phyloP scores from a whole-genome alignment of 2,797 vertebrate genomes.

The Mareca strepera region DNA sequence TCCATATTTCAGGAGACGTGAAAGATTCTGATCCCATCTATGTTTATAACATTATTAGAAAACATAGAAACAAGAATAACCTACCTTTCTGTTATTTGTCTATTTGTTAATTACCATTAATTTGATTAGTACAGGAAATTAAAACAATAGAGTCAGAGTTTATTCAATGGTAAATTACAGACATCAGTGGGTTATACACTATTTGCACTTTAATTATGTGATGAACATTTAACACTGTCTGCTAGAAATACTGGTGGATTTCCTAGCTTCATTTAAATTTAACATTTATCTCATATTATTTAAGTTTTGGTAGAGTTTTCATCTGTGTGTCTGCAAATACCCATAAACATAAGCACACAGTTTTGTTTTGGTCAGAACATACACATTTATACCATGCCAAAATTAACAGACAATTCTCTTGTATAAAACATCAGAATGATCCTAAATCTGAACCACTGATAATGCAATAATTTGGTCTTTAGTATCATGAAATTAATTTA shows the following conservation, averaged over 20 bases:
- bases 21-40: not conserved
- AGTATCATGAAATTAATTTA: not conserved
- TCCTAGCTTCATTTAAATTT: not conserved
- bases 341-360: not conserved
- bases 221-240: not conserved
- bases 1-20: not conserved
- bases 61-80: not conserved
- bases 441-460: not conserved
- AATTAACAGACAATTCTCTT: not conserved
- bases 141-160: constrained; percentile 40
- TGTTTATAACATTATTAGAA: constrained; percentile 16
- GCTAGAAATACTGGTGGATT: not conserved
- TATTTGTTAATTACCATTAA: constrained; percentile 47
- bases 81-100: constrained; percentile 13
- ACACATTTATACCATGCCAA: not conserved
- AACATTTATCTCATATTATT: not conserved
- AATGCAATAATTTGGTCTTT: not conserved
- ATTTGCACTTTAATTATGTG: constrained; percentile 60
- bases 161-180: constrained; percentile 32
- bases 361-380: not conserved
- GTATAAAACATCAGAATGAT: not conserved
- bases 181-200: constrained; percentile 25
- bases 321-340: not conserved
- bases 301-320: not conserved
- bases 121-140: constrained; percentile 26